phyloP scores from a whole-genome alignment of 2,113 vertebrate species.

The human region DNA sequence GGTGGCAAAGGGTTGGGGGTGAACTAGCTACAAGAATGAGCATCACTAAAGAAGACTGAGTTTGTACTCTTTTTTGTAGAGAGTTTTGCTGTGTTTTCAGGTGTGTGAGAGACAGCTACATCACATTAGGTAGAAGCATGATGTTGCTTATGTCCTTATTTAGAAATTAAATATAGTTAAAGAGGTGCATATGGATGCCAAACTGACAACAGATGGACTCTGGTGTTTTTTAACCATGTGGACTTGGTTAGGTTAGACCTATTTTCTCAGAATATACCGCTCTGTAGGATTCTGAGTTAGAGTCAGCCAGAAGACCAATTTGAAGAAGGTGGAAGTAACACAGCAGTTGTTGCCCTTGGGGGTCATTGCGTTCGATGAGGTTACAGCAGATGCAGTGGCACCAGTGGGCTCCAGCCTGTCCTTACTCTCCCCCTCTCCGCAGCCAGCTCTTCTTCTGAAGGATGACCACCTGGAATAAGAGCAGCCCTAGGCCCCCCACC shows the following conservation, averaged over 20 bases:
- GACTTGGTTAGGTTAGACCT: not conserved
- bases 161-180: not conserved
- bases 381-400: not conserved
- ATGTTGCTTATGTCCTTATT: not conserved
- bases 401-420: not conserved
- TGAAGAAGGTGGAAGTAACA: not conserved
- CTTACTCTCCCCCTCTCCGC: accelerated
- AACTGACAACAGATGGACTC: not conserved
- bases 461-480: not conserved
- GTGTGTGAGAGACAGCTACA: not conserved
- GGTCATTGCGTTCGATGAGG: not conserved
- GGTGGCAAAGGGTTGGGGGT: not conserved
- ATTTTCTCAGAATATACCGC: not conserved
- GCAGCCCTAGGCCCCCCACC: not conserved
- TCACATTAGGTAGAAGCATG: not conserved
- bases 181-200: not conserved
- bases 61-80: not conserved
- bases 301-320: not conserved
- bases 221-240: not conserved
- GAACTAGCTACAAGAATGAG: not conserved
- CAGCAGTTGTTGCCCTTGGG: too few species aligned
- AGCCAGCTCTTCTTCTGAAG: not conserved
- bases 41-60: not conserved
- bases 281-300: not conserved
- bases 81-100: not conserved